Evolutionary conservation across 1,140 invertebrate genomes (phyloP).

Genomic region (Antheraea mylitta): DNA sequence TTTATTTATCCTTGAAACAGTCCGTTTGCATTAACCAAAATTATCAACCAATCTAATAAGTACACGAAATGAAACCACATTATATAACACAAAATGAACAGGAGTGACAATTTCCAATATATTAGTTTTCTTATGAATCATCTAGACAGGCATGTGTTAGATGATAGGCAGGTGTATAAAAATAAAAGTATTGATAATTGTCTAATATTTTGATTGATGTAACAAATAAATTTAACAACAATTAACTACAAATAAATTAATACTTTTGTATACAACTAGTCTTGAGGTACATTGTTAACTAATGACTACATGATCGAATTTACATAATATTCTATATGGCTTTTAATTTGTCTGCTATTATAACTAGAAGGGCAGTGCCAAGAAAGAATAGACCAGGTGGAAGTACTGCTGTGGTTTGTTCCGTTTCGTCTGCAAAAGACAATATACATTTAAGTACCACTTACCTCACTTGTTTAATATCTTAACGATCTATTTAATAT

Average conservation of each 20-base stretch:
- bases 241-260: slow-evolving; percentile 55
- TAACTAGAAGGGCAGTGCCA: slow-evolving; percentile 61
- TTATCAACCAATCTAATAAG: too few relatives aligned
- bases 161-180: background rate
- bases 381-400: slow-evolving; percentile 67
- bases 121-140: too few relatives aligned
- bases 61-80: too few relatives aligned
- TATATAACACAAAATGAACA: too few relatives aligned
- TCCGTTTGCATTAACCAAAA: too few relatives aligned
- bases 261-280: slow-evolving; percentile 51
- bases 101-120: too few relatives aligned
- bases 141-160: too few relatives aligned
- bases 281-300: slow-evolving; percentile 47
- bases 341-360: slow-evolving; percentile 72
- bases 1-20: too few relatives aligned
- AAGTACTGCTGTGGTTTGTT: slow-evolving; percentile 49
- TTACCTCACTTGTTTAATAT: background rate
- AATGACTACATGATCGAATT: slow-evolving; percentile 37
- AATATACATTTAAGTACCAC: background rate
- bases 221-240: slow-evolving; percentile 28
- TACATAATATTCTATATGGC: slow-evolving; percentile 31
- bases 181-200: background rate
- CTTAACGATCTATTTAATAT: too few relatives aligned
- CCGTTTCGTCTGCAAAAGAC: slow-evolving; percentile 47
- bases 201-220: slow-evolving; percentile 23